phyloP scores from a whole-genome alignment of 2,888 invertebrate genomes.

The Frankliniella fusca region DNA sequence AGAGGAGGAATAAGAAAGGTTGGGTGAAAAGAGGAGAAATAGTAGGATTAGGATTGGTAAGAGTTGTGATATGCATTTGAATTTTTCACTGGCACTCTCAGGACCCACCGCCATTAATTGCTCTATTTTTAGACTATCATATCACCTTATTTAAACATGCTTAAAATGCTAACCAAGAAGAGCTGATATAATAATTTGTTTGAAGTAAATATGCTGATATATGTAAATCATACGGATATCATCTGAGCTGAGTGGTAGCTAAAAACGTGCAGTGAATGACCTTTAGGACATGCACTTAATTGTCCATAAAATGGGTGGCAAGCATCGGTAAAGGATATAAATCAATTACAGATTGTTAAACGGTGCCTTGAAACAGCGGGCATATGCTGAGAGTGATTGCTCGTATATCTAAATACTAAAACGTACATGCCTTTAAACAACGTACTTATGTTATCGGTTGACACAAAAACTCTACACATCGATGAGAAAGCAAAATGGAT shows the following conservation, averaged over 20 bases:
- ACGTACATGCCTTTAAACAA: not conserved
- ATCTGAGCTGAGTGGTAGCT: too few species aligned
- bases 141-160: not conserved
- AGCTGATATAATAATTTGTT: too few species aligned
- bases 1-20: conserved; percentile 36
- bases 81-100: not conserved
- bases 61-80: conserved; percentile 18
- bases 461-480: not conserved
- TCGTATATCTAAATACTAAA: not conserved
- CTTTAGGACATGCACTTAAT: not conserved
- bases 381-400: too few species aligned
- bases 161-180: not conserved
- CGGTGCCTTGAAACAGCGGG: too few species aligned
- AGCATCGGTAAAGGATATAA: not conserved
- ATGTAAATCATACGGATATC: too few species aligned
- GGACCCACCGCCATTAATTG: not conserved
- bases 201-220: too few species aligned
- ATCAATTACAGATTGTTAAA: not conserved
- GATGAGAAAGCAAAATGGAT: not conserved
- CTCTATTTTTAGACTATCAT: not conserved
- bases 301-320: not conserved
- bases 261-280: not conserved
- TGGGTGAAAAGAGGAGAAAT: conserved; percentile 31
- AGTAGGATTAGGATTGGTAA: not conserved
- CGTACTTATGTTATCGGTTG: not conserved